Percentiles rank a stretch among this genome's conserved stretches.
Conservation (phyloP, 1,140 invertebrate species). For the Eulimnadia texana region DNA sequence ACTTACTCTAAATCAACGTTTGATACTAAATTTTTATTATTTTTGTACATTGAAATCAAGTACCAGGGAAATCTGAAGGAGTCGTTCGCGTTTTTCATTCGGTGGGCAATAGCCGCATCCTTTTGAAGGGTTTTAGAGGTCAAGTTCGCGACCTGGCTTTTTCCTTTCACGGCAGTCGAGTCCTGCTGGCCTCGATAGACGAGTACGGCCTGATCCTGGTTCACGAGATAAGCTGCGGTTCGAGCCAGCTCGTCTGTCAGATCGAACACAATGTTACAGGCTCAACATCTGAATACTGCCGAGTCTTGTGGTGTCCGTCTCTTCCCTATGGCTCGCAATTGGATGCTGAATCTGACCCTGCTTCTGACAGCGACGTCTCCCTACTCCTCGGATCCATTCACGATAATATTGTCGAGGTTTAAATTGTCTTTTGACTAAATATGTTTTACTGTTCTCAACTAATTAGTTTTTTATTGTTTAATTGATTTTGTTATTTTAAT, state of each 20-base stretch:
- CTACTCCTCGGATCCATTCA: neutral
- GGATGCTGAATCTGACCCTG: constrained; percentile 32
- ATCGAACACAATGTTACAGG: constrained; percentile 22
- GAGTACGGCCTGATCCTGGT: constrained; percentile 63
- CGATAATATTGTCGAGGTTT: neutral
- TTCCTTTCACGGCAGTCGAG: constrained; percentile 56
- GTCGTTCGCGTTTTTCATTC: constrained; percentile 67
- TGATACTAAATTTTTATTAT: constrained; percentile 17
- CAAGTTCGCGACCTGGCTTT: constrained; percentile 77
- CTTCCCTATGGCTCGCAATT: constrained; percentile 43
- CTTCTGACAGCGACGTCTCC: constrained; percentile 16
- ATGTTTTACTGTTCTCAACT: neutral
- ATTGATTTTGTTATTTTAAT: neutral
- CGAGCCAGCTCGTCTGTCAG: constrained; percentile 15
- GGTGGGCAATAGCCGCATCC: constrained; percentile 51
- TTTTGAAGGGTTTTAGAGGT: constrained; percentile 75
- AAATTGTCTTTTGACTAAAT: neutral
- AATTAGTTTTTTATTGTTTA: neutral
- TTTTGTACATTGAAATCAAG: constrained; percentile 31
- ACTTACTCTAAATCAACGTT: neutral
- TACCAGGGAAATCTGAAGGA: constrained; percentile 48
- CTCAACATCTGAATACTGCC: constrained; percentile 30
- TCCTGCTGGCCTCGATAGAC: constrained; percentile 74
- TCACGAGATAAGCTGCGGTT: constrained; percentile 50
- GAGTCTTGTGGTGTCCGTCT: constrained; percentile 84